These are phyloP conservation scores for Psylliodes chrysocephalus DNA, from an alignment of 2,888 invertebrate genomes.

Conservation along the genomic window DNA sequence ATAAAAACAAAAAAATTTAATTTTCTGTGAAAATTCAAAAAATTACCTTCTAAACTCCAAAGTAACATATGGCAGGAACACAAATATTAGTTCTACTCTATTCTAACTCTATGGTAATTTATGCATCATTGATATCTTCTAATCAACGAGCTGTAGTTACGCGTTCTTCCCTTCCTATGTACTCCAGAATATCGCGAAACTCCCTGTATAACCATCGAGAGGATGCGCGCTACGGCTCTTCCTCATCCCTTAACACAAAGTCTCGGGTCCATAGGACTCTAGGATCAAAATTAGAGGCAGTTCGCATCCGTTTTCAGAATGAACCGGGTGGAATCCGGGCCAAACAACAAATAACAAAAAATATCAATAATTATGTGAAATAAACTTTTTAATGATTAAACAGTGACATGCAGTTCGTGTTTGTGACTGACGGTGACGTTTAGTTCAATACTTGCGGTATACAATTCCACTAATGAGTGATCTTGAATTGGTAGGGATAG, in stretches of 20 bases:
- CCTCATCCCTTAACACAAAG: constrained; percentile 30
- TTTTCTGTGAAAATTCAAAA: no score
- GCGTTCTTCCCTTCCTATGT: neutral
- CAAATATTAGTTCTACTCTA: no score
- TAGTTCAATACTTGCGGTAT: neutral
- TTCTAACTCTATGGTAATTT: no score
- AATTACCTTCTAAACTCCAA: no score
- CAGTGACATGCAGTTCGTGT: constrained; percentile 19
- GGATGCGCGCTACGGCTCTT: constrained; percentile 29
- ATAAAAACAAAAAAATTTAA: no score
- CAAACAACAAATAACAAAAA: neutral
- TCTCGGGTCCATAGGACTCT: constrained; percentile 25
- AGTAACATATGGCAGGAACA: no score
- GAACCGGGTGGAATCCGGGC: constrained; percentile 3
- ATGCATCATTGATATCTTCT: no score
- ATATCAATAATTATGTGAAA: neutral
- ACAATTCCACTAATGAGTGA: constrained; percentile 17
- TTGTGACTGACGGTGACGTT: neutral
- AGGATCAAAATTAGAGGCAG: constrained; percentile 25
- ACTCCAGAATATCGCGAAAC: neutral
- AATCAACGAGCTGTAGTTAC: neutral
- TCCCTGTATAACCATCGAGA: neutral
- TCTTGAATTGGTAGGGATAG: constrained; percentile 22
- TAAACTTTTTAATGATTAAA: neutral
- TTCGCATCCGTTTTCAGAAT: constrained; percentile 23